Base-by-base conservation (phyloP, 2,797 vertebrate species). In the Platalea minor region DNA sequence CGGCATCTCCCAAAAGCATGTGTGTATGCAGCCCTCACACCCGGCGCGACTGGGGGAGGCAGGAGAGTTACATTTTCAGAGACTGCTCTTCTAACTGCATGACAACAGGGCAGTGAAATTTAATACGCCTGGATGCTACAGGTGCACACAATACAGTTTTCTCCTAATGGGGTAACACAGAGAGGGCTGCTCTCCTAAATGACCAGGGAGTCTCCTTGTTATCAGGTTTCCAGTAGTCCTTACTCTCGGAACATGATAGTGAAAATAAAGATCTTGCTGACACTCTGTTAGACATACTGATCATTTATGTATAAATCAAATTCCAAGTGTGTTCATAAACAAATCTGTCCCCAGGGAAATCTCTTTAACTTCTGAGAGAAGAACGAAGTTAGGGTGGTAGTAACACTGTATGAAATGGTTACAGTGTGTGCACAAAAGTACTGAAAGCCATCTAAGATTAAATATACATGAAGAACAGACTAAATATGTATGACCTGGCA, bases 31-130 rank as follows among this genome's bases (percentile, higher is more conserved):
- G 8, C 31, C 6, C 41, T 14, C 9, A 0, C 41, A 4, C 10
- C 14, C 6, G 3, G 15, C 2, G 0, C 0, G 6, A 2, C 19
- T 1, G 4, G 1, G 26, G 4, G 1, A 65, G 2, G 5, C 2
- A 7, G 2, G 1, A 25, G 9, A 57, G 2, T 1, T 6, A 6
- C 26, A 21, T 4, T 1, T 17, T 13, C 3, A 1, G 41, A 17
- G 0, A 9, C 31, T 20, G 9, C 59, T 48, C 3, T 65, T 70
- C 33, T 7, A 61, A 23, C 37, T 19, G 29, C 14, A 0, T 7
- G 31, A 5, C 13, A 21, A 41, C 67, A 45, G 25, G 24, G 31
- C 28, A 18, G 2, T 16, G 90, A 54, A 15, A 93, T 84, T 31
- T 10, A 57, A 85, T 88, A 17, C 18, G 35, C 17, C 33, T 19